Base-by-base conservation (phyloP, 2,888 invertebrate genomes). In the Artemia sinica region DNA sequence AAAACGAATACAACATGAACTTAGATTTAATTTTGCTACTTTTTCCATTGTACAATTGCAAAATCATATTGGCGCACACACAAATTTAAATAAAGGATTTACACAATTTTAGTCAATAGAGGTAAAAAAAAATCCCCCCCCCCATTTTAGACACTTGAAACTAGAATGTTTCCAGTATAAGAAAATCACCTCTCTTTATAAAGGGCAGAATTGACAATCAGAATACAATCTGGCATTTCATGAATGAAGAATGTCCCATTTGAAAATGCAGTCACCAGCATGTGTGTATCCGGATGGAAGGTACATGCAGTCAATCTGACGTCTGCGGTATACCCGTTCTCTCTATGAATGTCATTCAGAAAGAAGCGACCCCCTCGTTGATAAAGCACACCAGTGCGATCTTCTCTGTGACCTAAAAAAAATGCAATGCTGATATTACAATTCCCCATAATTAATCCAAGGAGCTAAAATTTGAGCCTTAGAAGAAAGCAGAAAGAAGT, bases 161-260 rank as follows among this genome's bases (percentile, higher is more conserved):
- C 28, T 28, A 28, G 4, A 28, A 28, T 28, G 28, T 28, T 28
- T 28, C 2, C 28, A 28, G 28, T 28, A 28, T 3, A 58, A 58
- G 18, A 9, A 58, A 58, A 8, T 58, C 18, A 58, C 58, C 58
- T 58, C 10, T 58, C 58, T 9, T 58, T 58, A 18, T 58, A 58
- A 14, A 58, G 58, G 58, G 14, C 18, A 1, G 58, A 58, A 18
- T 58, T 58, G 8, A 58, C 58, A 49, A 98, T 89, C 73, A 94
- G 80, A 75, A 88, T 92, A 69, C 93, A 90, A 66, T 92, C 91
- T 0, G 96, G 96, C 81, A 97, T 83, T 78, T 97, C 95, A 76
- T 96, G 90, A 0, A 98, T 82, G 76, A 88, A 89, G 80, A 98
- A 97, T 49, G 87, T 83, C 2, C 98, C 98, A 72, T 85, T 89